Percentiles rank a stretch among this genome's conserved stretches.
Conservation (phyloP, 2,888 invertebrate genomes). For the Cyaniris semiargus region DNA sequence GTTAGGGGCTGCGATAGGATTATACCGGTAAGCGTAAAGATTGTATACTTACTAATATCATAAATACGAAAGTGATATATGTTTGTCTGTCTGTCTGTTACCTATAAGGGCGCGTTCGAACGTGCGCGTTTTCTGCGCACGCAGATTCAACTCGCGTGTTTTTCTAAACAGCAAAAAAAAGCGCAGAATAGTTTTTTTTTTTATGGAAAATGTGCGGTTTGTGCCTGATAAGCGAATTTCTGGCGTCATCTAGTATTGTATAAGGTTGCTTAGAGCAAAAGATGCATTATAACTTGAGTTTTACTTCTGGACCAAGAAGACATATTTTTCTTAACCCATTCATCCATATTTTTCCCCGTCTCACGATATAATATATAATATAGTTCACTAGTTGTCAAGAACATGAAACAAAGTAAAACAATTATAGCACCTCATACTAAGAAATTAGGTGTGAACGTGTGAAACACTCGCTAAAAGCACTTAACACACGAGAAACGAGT, state of each 20-base stretch:
- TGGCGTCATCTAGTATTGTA: too few species aligned
- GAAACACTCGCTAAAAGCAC: not conserved
- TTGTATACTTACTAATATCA: not conserved
- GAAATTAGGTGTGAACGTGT: not conserved
- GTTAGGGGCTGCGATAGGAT: slow-evolving; percentile 81
- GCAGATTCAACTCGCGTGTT: too few species aligned
- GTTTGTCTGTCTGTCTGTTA: not conserved
- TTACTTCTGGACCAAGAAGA: too few species aligned
- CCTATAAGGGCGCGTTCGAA: too few species aligned
- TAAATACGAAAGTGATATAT: not conserved
- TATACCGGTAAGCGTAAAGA: slow-evolving; percentile 55
- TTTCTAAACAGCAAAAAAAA: too few species aligned
- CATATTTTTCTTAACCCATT: too few species aligned
- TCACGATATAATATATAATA: not conserved
- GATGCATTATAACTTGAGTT: too few species aligned
- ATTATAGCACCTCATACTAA: not conserved
- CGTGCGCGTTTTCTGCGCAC: too few species aligned
- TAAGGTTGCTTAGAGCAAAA: too few species aligned
- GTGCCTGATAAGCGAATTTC: too few species aligned
- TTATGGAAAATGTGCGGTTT: too few species aligned
- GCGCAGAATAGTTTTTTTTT: too few species aligned
- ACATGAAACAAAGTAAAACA: not conserved
- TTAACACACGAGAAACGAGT: not conserved
- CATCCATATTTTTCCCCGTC: not conserved
- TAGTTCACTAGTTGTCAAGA: not conserved